Conservation (phyloP, 2,797 vertebrate species). For the Scyliorhinus canicula region DNA sequence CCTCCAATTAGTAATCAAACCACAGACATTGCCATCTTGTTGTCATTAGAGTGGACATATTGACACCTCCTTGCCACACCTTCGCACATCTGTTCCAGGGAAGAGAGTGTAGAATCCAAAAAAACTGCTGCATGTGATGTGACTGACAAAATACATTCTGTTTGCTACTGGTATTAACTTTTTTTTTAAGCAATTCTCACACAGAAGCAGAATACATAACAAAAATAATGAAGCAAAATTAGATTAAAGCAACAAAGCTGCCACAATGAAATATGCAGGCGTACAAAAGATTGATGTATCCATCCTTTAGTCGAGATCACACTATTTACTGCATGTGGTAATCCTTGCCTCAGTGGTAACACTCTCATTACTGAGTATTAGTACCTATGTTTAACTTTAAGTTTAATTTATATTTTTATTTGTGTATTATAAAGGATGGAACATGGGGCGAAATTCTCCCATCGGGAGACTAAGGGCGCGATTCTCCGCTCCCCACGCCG, state of each 20-base stretch:
- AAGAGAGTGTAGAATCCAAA: background rate
- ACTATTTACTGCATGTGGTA: background rate
- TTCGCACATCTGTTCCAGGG: background rate
- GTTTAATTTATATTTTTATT: too few species aligned
- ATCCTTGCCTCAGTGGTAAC: background rate
- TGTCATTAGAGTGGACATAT: background rate
- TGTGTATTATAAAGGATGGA: too few species aligned
- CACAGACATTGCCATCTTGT: background rate
- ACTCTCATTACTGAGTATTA: background rate
- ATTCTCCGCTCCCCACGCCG: too few species aligned
- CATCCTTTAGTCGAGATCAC: background rate
- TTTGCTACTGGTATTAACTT: background rate
- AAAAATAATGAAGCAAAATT: background rate
- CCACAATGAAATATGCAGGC: background rate
- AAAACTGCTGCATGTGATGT: background rate
- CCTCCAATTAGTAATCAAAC: background rate
- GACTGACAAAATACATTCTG: background rate
- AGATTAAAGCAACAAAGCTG: background rate
- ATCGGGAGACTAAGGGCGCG: too few species aligned
- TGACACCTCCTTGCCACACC: too few species aligned
- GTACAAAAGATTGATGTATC: too few species aligned
- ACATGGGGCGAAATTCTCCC: too few species aligned
- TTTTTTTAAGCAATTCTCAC: background rate
- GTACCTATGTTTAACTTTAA: too few species aligned
- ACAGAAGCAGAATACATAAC: background rate